Evolutionary conservation across 2,888 invertebrate species (phyloP).

Genomic region (Caenorhabditis doughertyi): DNA sequence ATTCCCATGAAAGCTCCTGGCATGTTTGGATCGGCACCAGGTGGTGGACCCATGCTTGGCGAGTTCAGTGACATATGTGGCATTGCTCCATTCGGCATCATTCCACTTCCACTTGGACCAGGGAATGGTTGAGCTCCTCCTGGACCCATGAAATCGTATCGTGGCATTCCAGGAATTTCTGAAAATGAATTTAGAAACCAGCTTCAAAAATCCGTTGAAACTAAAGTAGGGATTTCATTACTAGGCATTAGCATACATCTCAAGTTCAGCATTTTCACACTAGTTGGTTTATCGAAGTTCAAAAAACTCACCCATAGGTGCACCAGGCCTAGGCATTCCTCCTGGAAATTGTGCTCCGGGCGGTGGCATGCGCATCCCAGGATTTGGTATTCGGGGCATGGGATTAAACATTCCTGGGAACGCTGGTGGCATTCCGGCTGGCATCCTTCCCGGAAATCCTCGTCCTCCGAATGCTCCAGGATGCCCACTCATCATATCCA

Average conservation of each 20-base stretch:
- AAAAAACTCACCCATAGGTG: conserved; percentile 56
- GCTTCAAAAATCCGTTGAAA: no score
- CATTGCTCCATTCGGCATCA: conserved; percentile 74
- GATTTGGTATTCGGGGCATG: conserved; percentile 52
- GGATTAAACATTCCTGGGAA: conserved; percentile 69
- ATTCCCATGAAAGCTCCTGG: conserved; percentile 61
- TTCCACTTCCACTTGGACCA: conserved; percentile 64
- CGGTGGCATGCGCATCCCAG: conserved; percentile 67
- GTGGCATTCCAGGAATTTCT: conserved; percentile 56
- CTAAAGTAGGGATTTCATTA: no score
- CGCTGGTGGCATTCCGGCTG: conserved; percentile 45
- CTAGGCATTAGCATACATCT: no score
- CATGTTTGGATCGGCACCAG: conserved; percentile 54
- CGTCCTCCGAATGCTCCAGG: conserved; percentile 50
- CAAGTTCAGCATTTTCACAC: no score
- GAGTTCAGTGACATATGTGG: conserved; percentile 73
- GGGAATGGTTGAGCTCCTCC: conserved; percentile 42
- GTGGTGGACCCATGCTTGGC: conserved; percentile 67
- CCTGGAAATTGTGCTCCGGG: conserved; percentile 56
- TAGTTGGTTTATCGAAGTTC: no score
- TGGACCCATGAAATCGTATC: conserved; percentile 57
- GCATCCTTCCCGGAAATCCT: conserved; percentile 60
- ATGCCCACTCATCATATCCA: conserved; percentile 77
- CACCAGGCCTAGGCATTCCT: conserved; percentile 64
- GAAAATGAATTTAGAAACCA: no score